These are phyloP conservation scores for Rhyacophila evoluta DNA, from an alignment of 2,888 invertebrate species.

Conservation along the genomic window DNA sequence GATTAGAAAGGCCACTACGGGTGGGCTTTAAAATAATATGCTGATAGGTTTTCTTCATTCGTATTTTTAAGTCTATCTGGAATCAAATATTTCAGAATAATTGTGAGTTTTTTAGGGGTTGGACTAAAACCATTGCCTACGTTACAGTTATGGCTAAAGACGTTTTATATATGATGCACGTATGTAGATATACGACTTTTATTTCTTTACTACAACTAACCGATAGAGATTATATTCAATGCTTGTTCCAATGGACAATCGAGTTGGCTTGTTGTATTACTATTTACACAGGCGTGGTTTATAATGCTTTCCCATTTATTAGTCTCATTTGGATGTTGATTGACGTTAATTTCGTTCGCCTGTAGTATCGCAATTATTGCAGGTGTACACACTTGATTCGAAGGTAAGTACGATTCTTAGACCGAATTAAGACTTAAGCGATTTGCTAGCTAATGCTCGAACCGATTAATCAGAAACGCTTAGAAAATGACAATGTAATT, in stretches of 20 bases:
- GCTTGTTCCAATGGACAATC: background rate
- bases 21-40: too few relatives aligned
- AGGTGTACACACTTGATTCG: background rate
- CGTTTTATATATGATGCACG: too few relatives aligned
- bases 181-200: too few relatives aligned
- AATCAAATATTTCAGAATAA: too few relatives aligned
- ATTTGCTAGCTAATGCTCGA: background rate
- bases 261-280: background rate
- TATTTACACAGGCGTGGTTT: background rate
- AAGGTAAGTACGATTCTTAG: background rate
- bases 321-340: background rate
- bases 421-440: background rate
- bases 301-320: background rate
- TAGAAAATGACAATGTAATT: conserved; percentile 12
- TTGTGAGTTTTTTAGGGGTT: too few relatives aligned
- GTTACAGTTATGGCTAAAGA: too few relatives aligned
- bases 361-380: background rate
- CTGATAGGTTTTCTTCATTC: too few relatives aligned
- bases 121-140: too few relatives aligned
- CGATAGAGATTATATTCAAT: too few relatives aligned
- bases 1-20: too few relatives aligned
- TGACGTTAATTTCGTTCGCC: conserved; percentile 2
- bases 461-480: background rate
- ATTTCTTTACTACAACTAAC: too few relatives aligned
- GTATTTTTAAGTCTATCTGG: too few relatives aligned